A percentile compares a stretch with the other conserved stretches of the same genome.
These are phyloP conservation scores for Dreissena rostriformis DNA, from an alignment of 1,140 invertebrate species.

Conservation along the genomic window DNA sequence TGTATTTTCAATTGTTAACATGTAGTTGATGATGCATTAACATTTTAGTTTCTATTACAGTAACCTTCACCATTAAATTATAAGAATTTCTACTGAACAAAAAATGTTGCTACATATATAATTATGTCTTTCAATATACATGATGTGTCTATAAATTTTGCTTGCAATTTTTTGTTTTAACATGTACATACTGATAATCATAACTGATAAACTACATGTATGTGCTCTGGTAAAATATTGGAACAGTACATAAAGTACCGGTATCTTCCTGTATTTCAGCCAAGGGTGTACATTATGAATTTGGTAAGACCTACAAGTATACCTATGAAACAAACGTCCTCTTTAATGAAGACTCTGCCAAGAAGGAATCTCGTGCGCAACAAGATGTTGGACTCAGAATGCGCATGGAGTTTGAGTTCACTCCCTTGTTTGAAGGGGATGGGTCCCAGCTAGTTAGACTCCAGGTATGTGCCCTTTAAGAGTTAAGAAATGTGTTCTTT, in stretches of 20 bases:
- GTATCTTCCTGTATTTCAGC: constrained; percentile 58
- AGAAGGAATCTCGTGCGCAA: constrained; percentile 49
- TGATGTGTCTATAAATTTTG: no score
- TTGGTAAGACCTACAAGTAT: constrained; percentile 74
- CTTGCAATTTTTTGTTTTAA: no score
- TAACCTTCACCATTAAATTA: no score
- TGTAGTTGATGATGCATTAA: no score
- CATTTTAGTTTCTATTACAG: no score
- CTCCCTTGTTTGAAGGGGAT: constrained; percentile 64
- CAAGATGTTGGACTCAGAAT: constrained; percentile 74
- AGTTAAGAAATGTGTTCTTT: no score
- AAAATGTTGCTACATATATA: no score
- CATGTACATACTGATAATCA: no score
- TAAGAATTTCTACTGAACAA: no score
- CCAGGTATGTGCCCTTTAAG: constrained; percentile 59
- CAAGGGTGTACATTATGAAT: constrained; percentile 66
- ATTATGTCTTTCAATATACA: no score
- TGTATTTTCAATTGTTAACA: no score
- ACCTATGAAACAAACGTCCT: constrained; percentile 70
- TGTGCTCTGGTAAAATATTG: not conserved
- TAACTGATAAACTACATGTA: no score
- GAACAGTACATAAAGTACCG: not conserved
- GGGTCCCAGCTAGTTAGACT: constrained; percentile 73
- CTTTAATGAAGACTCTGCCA: constrained; percentile 70
- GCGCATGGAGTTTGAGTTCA: constrained; percentile 68